phyloP scores from a whole-genome alignment of 1,140 invertebrate genomes.

The Cardiocondyla obscurior region DNA sequence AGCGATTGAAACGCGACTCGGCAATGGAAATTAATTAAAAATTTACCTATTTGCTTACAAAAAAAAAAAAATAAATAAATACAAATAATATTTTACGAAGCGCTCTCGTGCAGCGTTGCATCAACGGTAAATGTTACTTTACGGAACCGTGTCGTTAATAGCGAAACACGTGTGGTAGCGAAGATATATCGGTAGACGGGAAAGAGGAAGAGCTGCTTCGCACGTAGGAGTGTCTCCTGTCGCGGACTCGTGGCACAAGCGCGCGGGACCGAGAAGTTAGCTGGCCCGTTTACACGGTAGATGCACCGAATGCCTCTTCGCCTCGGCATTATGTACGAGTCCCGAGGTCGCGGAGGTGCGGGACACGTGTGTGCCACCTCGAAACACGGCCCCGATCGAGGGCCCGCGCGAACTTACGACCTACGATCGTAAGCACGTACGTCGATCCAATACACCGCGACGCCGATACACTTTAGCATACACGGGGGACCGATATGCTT shows the following conservation, averaged over 20 bases:
- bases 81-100: constrained; percentile 21
- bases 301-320: constrained; percentile 70
- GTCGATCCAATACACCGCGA: constrained; percentile 7
- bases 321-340: constrained; percentile 45
- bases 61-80: too few relatives aligned
- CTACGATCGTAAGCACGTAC: constrained; percentile 17
- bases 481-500: constrained; percentile 58
- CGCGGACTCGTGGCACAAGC: constrained; percentile 64
- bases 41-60: too few relatives aligned
- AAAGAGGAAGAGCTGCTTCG: constrained; percentile 57
- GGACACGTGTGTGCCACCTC: constrained; percentile 62
- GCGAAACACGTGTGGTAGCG: not conserved
- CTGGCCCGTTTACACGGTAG: constrained; percentile 66
- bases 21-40: too few relatives aligned
- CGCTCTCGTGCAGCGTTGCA: not conserved
- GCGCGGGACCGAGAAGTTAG: constrained; percentile 59
- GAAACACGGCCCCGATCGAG: constrained; percentile 67
- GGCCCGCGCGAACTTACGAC: constrained; percentile 50
- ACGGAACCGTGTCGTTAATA: constrained; percentile 28
- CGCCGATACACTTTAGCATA: constrained; percentile 46
- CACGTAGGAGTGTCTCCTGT: constrained; percentile 75
- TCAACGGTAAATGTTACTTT: not conserved
- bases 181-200: too few relatives aligned
- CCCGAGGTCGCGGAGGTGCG: constrained; percentile 45
- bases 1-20: not conserved